Conservation (phyloP, 2,797 vertebrate species). For the Hydrolagus colliei region DNA sequence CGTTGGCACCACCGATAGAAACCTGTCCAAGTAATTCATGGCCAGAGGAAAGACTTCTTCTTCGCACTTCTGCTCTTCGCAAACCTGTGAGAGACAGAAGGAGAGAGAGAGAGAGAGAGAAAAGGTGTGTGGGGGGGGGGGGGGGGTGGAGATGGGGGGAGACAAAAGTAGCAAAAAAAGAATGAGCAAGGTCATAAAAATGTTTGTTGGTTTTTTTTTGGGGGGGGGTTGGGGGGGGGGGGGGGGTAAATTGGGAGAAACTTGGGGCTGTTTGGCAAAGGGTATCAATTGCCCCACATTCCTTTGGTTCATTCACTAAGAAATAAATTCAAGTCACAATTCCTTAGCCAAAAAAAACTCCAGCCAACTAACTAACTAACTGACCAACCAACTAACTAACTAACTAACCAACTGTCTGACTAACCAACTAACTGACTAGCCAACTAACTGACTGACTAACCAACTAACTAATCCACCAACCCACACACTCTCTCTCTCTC, state of each 20-base stretch:
- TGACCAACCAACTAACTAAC: not conserved
- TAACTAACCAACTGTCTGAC: not conserved
- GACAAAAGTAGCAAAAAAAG: slow-evolving; percentile 9
- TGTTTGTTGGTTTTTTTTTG: not conserved
- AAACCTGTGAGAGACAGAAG: slow-evolving; percentile 61
- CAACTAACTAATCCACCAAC: not conserved
- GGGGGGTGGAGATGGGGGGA: too few relatives aligned
- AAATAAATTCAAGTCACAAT: slow-evolving; percentile 73
- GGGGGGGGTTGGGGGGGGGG: slow-evolving; percentile 21
- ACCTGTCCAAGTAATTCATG: slow-evolving; percentile 95
- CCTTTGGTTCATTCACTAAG: slow-evolving; percentile 65
- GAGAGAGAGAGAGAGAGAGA: not conserved
- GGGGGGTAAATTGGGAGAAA: not conserved
- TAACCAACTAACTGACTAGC: not conserved
- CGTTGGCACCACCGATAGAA: slow-evolving; percentile 76
- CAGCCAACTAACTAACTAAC: too few relatives aligned
- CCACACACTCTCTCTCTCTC: not conserved
- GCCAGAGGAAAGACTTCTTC: slow-evolving; percentile 89
- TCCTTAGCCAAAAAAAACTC: slow-evolving; percentile 48
- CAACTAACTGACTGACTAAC: too few relatives aligned
- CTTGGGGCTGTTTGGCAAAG: slow-evolving; percentile 35
- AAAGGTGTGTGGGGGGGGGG: too few relatives aligned
- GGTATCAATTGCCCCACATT: slow-evolving; percentile 61
- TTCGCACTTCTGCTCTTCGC: slow-evolving; percentile 82
- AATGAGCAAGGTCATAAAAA: slow-evolving; percentile 34